These are phyloP conservation scores for Desmodus rotundus DNA, from an alignment of 2,113 vertebrate genomes.

Conservation along the genomic window DNA sequence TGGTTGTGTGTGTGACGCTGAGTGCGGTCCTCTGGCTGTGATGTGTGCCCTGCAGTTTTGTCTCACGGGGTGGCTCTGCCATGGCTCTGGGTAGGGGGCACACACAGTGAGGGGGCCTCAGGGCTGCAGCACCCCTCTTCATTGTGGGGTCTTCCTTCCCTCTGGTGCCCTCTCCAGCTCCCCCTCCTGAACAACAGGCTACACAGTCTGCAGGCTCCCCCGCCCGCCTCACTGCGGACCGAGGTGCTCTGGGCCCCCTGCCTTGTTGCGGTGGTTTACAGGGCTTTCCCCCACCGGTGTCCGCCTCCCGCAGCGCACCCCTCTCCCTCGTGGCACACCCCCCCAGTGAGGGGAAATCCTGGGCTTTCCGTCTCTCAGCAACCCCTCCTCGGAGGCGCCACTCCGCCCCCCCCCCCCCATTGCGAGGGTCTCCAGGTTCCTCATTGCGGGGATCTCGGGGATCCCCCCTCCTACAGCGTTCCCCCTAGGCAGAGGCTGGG, in stretches of 20 bases:
- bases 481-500: slow-evolving; percentile 52
- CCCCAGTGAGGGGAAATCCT: not conserved
- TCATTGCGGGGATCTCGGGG: not conserved
- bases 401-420: not conserved
- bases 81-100: not conserved
- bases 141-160: not conserved
- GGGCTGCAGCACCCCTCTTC: not conserved
- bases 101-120: not conserved
- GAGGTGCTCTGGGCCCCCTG: not conserved
- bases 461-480: not conserved
- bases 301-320: not conserved
- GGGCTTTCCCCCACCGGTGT: not conserved
- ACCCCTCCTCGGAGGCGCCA: not conserved
- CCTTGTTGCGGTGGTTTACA: not conserved
- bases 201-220: not conserved
- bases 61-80: not conserved
- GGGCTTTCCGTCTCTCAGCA: not conserved
- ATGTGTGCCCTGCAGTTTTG: not conserved
- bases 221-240: not conserved
- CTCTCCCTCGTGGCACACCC: not conserved
- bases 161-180: not conserved
- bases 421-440: not conserved
- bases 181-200: not conserved
- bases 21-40: not conserved
- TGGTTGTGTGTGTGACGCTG: too few species aligned